Evolutionary conservation across 2,797 vertebrate species (phyloP).

Genomic region (Argya squamiceps): DNA sequence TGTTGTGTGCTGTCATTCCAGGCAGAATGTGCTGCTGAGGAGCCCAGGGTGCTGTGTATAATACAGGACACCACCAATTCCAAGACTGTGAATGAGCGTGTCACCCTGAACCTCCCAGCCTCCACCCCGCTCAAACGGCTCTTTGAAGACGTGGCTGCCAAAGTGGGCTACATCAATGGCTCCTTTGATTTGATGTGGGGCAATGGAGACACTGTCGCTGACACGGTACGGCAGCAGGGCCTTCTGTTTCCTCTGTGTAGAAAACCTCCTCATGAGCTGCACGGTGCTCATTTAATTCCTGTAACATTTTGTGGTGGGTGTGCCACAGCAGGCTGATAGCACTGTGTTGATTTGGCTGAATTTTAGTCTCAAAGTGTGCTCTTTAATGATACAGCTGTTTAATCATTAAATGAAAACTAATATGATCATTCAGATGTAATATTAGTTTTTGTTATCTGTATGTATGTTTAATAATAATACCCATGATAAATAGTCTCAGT

Average conservation of each 20-base stretch:
- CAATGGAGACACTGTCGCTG: slow-evolving; percentile 72
- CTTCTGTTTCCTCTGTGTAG: not conserved
- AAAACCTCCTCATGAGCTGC: no score
- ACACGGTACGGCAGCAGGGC: slow-evolving; percentile 75
- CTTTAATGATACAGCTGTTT: not conserved
- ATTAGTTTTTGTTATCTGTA: not conserved
- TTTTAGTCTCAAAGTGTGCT: not conserved
- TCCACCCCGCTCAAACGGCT: slow-evolving; percentile 90
- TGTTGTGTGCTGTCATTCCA: slow-evolving; percentile 68
- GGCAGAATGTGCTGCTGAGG: slow-evolving; percentile 97
- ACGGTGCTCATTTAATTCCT: not conserved
- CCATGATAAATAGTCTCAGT: not conserved
- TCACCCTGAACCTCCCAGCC: slow-evolving; percentile 94
- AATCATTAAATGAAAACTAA: not conserved
- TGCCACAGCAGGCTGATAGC: not conserved
- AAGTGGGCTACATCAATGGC: slow-evolving; percentile 91
- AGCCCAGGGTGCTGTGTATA: slow-evolving; percentile 95
- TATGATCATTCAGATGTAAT: not conserved
- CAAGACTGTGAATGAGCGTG: slow-evolving; percentile 89
- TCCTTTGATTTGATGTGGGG: slow-evolving; percentile 92
- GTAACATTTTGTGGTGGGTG: not conserved
- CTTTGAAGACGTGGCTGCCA: slow-evolving; percentile 89
- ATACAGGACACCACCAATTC: slow-evolving; percentile 95
- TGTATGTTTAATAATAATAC: not conserved
- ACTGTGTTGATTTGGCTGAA: not conserved